Conservation (phyloP, 2,888 invertebrate species). For the Pheosia tremula region DNA sequence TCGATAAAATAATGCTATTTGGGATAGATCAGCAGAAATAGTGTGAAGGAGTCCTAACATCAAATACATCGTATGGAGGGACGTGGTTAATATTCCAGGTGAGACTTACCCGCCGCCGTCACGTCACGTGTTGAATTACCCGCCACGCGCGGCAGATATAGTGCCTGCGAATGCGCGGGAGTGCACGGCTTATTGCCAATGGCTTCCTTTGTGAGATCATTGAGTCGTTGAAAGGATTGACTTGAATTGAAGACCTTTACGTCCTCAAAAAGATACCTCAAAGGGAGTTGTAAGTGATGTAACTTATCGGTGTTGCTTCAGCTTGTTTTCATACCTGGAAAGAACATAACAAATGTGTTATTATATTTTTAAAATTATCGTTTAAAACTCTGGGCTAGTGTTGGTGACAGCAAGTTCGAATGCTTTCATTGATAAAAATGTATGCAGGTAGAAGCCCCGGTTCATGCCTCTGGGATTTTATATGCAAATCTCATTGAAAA, state of each 20-base stretch:
- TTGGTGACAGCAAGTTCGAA: too few species aligned
- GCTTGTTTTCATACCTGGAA: too few species aligned
- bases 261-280: neutral
- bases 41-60: conserved; percentile 25
- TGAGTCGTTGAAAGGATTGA: neutral
- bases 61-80: conserved; percentile 31
- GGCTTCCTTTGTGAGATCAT: conserved; percentile 33
- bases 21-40: neutral
- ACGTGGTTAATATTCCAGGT: conserved; percentile 39
- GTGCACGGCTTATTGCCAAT: conserved; percentile 29
- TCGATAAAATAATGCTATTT: neutral
- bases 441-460: too few species aligned
- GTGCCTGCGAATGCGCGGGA: conserved; percentile 21
- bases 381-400: too few species aligned
- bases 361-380: too few species aligned
- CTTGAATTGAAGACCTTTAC: neutral
- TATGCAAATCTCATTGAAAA: too few species aligned
- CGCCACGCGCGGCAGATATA: conserved; percentile 39
- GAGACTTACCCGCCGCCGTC: conserved; percentile 40
- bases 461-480: too few species aligned
- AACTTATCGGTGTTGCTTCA: too few species aligned
- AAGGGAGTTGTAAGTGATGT: too few species aligned
- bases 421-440: too few species aligned
- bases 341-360: too few species aligned
- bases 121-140: conserved; percentile 47